Percentiles rank a stretch among this genome's conserved stretches.
Conservation (phyloP, 2,797 vertebrate species). For the Adelosebastes latens region DNA sequence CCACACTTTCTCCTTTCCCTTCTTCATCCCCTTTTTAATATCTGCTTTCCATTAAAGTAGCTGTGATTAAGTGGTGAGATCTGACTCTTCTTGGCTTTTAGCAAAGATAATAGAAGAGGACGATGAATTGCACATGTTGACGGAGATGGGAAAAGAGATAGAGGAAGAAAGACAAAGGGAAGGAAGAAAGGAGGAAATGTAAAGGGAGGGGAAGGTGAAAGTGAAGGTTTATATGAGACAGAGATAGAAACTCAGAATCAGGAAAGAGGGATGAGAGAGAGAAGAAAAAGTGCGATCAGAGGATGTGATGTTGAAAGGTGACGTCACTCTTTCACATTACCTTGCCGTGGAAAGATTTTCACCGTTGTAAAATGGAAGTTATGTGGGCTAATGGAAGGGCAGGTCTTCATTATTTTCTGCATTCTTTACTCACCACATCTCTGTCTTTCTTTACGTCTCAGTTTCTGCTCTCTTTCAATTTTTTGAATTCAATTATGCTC, state of each 20-base stretch:
- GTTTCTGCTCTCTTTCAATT: conserved; percentile 47
- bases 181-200: not conserved
- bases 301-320: conserved; percentile 27
- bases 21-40: conserved; percentile 20
- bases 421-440: conserved; percentile 45
- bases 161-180: conserved; percentile 7
- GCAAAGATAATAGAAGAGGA: conserved; percentile 40
- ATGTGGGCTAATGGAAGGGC: conserved; percentile 34
- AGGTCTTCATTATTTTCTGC: conserved; percentile 50
- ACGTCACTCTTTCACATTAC: conserved; percentile 23
- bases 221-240: conserved; percentile 21
- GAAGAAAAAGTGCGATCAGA: not conserved
- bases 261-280: not conserved
- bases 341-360: conserved; percentile 30
- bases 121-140: conserved; percentile 70
- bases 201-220: conserved; percentile 1
- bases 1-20: not conserved
- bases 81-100: conserved; percentile 57
- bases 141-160: conserved; percentile 39
- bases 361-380: conserved; percentile 36
- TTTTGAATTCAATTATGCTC: conserved; percentile 7
- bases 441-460: conserved; percentile 30
- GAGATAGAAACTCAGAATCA: not conserved
- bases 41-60: conserved; percentile 49
- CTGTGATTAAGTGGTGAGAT: conserved; percentile 60